phyloP scores from a whole-genome alignment of 2,113 vertebrate species.

The Tetraodon nigroviridis region DNA sequence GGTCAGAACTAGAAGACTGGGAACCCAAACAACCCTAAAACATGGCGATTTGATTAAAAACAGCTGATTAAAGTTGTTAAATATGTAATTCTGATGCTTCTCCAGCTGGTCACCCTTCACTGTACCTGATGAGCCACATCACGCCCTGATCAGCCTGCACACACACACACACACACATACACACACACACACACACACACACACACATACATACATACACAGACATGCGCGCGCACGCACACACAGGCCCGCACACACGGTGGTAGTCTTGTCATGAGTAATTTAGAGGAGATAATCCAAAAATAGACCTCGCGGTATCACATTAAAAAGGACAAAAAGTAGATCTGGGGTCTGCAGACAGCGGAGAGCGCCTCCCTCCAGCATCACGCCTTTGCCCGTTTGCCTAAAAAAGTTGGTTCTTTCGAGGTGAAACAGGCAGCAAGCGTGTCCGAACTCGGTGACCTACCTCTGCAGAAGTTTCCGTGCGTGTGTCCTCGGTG shows the following conservation, averaged over 20 bases:
- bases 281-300: conserved; percentile 3
- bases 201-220: conserved; percentile 3
- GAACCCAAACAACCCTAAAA: neutral
- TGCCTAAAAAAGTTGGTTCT: neutral
- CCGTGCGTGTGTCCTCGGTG: conserved; percentile 42
- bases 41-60: conserved; percentile 4
- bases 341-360: conserved; percentile 13
- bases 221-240: neutral
- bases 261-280: conserved; percentile 25
- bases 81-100: neutral
- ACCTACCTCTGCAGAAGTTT: conserved; percentile 54
- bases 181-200: neutral
- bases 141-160: conserved; percentile 19
- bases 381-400: conserved; percentile 37
- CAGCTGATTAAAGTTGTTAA: neutral
- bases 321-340: neutral
- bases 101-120: conserved; percentile 26
- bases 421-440: conserved; percentile 5
- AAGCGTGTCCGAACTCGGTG: conserved; percentile 4
- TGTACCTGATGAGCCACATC: conserved; percentile 58
- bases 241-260: neutral
- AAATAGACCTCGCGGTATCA: neutral
- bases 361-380: conserved; percentile 7
- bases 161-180: conserved; percentile 7
- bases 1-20: too few relatives aligned